Evolutionary conservation across 1,140 invertebrate species (phyloP).

Genomic region (Berghia stephanieae): DNA sequence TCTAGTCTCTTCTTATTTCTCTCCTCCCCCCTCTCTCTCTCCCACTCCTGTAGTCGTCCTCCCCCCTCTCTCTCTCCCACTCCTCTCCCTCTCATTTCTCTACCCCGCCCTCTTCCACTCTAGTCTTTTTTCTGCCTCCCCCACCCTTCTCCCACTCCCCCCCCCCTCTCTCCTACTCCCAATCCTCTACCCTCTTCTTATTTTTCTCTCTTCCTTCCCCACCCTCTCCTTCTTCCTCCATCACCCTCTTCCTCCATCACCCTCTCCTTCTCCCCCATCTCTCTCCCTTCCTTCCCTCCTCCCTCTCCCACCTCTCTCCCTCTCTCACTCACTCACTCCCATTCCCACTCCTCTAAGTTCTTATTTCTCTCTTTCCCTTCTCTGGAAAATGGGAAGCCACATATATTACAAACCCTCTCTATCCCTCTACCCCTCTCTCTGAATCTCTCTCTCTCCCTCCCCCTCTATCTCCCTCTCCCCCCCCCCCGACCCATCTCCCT

Average conservation of each 20-base stretch:
- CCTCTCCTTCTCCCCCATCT: neutral
- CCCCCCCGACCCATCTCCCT: too few relatives aligned
- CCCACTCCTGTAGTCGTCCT: neutral
- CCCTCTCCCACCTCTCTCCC: neutral
- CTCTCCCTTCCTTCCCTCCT: neutral
- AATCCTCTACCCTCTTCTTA: too few relatives aligned
- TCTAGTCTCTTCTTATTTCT: too few relatives aligned
- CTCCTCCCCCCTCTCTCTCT: neutral
- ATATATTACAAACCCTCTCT: too few relatives aligned
- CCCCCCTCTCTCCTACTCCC: neutral
- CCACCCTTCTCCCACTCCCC: neutral
- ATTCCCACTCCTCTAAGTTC: too few relatives aligned
- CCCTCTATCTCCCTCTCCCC: too few relatives aligned
- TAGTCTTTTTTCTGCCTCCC: neutral
- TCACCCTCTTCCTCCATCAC: neutral
- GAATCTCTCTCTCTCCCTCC: too few relatives aligned
- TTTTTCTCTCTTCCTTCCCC: too few relatives aligned
- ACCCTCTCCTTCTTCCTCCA: neutral
- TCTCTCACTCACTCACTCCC: too few relatives aligned
- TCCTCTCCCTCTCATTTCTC: neutral
- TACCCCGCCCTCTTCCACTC: neutral
- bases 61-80: neutral
- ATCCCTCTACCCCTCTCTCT: too few relatives aligned
- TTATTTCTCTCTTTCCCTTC: too few relatives aligned
- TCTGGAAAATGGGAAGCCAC: too few relatives aligned